Evolutionary conservation across 92 coral and sea anemone genomes (phyloP).

Genomic region (Heteractis magnifica): DNA sequence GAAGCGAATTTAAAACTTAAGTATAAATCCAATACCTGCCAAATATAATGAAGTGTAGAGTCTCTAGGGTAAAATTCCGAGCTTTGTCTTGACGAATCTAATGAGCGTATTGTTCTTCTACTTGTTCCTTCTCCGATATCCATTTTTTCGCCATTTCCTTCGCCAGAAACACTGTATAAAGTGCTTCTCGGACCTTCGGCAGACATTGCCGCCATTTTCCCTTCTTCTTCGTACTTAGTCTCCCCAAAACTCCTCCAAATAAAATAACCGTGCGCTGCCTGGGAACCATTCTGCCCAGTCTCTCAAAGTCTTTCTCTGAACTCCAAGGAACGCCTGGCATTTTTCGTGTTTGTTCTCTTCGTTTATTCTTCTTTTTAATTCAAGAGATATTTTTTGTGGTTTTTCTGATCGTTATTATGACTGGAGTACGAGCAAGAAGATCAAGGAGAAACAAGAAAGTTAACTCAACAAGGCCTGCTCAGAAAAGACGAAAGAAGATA

Average conservation of each 20-base stretch:
- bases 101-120: slow-evolving; percentile 29
- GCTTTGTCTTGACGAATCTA: slow-evolving; percentile 66
- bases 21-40: slow-evolving; percentile 64
- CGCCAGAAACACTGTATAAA: slow-evolving; percentile 35
- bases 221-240: background rate
- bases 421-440: slow-evolving; percentile 81
- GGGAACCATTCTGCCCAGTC: background rate
- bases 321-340: background rate
- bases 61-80: slow-evolving; percentile 79
- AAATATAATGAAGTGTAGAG: slow-evolving; percentile 73
- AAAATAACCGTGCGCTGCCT: background rate
- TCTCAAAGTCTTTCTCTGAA: background rate
- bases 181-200: slow-evolving; percentile 16
- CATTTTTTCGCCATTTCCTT: slow-evolving; percentile 15
- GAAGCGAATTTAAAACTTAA: slow-evolving; percentile 3
- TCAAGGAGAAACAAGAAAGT: slow-evolving; percentile 69
- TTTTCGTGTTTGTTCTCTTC: background rate
- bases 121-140: slow-evolving; percentile 32
- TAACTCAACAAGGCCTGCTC: slow-evolving; percentile 70
- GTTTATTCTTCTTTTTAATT: background rate
- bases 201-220: slow-evolving; percentile 81
- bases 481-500: slow-evolving; percentile 68
- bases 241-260: too few relatives aligned
- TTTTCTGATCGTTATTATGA: slow-evolving; percentile 44
- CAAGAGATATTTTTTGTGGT: background rate